Conservation (phyloP, 2,888 invertebrate species). For the Eudasyphora cyanicolor region DNA sequence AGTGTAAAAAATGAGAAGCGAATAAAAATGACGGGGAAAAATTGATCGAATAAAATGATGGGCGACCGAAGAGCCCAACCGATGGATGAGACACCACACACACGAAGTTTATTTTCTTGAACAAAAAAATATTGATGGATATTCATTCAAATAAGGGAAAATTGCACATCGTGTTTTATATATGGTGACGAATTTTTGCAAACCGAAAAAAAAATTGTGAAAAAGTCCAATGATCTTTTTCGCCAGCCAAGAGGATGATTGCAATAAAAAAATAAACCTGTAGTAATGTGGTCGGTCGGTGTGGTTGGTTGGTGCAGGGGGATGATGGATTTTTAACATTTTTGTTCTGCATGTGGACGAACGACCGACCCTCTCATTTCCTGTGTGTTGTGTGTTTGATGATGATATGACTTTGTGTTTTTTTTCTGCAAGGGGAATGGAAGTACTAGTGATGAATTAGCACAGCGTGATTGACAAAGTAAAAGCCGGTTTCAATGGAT, state of each 20-base stretch:
- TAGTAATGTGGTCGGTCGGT: conserved; percentile 6
- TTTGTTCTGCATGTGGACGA: conserved; percentile 12
- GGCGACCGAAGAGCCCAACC: conserved; percentile 66
- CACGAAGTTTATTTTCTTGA: conserved; percentile 48
- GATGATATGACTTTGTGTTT: conserved; percentile 21
- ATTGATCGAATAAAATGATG: conserved; percentile 69
- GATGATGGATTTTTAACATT: conserved; percentile 6
- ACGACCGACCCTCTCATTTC: conserved; percentile 25
- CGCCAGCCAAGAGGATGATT: conserved; percentile 7
- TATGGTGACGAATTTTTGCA: conserved; percentile 14
- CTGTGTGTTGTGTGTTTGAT: not conserved
- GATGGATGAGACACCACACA: conserved; percentile 64
- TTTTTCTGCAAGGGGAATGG: conserved; percentile 1
- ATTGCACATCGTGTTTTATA: conserved; percentile 26
- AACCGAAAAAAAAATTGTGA: conserved; percentile 26
- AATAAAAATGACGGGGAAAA: conserved; percentile 71
- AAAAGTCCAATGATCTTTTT: conserved; percentile 25
- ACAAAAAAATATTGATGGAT: conserved; percentile 43
- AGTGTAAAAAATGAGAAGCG: conserved; percentile 69
- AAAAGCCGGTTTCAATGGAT: conserved; percentile 2
- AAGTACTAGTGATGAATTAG: not conserved
- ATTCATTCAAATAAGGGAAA: conserved; percentile 12
- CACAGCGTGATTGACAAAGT: conserved; percentile 15
- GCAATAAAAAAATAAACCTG: conserved; percentile 6
- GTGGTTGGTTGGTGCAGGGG: conserved; percentile 3